Conservation (phyloP, 1,140 invertebrate species). For the Teleogryllus occipitalis region DNA sequence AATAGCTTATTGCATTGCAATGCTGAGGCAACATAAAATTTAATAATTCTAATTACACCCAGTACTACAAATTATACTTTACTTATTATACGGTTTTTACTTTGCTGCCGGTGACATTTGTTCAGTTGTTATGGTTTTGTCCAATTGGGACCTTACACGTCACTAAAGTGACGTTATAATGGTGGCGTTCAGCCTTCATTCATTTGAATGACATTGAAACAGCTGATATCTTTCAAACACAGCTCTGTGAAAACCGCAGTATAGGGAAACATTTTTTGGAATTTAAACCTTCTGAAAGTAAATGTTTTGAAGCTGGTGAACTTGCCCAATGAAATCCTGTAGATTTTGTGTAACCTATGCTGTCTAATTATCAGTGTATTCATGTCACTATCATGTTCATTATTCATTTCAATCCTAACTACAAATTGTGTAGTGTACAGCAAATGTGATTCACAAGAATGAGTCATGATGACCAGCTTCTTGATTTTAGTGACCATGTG, state of each 20-base stretch:
- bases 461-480: background rate
- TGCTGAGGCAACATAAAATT: slow-evolving; percentile 6
- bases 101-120: too few species aligned
- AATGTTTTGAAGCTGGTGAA: background rate
- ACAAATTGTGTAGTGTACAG: background rate
- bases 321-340: background rate
- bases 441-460: background rate
- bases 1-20: background rate
- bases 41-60: background rate
- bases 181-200: too few species aligned
- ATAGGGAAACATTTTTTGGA: background rate
- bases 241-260: too few species aligned
- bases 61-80: slow-evolving; percentile 4
- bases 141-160: too few species aligned
- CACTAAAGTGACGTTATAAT: too few species aligned
- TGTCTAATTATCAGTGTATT: background rate
- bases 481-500: background rate
- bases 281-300: background rate
- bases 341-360: slow-evolving; percentile 2
- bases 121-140: too few species aligned
- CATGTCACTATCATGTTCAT: background rate
- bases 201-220: too few species aligned
- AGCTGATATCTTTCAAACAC: too few species aligned
- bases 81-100: too few species aligned
- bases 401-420: background rate